phyloP scores from a whole-genome alignment of 2,888 invertebrate species.

The Neelides folsomi region DNA sequence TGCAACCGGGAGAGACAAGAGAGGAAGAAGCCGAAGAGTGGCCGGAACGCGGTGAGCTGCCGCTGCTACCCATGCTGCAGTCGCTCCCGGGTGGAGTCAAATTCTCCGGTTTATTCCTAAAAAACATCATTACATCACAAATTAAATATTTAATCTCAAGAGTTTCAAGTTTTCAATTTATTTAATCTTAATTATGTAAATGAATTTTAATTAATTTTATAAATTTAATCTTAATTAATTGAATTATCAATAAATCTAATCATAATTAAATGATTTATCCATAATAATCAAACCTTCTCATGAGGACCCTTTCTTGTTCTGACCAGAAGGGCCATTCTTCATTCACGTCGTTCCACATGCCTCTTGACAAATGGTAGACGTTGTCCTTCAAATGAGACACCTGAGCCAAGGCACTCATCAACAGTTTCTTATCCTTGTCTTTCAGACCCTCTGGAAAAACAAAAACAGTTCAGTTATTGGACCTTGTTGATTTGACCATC shows the following conservation, averaged over 20 bases:
- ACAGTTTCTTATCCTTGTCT: conserved; percentile 62
- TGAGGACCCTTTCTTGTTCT: conserved; percentile 72
- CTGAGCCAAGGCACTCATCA: conserved; percentile 64
- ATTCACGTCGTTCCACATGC: conserved; percentile 83
- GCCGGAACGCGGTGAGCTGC: conserved; percentile 49
- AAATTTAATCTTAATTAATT: no score
- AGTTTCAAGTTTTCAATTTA: no score
- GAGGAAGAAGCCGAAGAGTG: conserved; percentile 43
- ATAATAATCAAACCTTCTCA: conserved; percentile 65
- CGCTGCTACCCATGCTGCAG: conserved; percentile 35
- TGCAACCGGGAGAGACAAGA: conserved; percentile 39
- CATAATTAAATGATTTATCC: no score
- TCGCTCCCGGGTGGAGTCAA: conserved; percentile 78
- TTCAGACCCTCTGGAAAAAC: conserved; percentile 65
- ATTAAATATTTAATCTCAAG: no score
- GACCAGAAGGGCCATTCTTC: conserved; percentile 89
- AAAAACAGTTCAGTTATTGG: conserved; percentile 6
- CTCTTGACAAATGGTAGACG: conserved; percentile 71
- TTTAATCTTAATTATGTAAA: no score
- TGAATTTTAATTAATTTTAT: no score
- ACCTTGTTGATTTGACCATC: background rate
- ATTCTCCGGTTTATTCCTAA: conserved; percentile 76
- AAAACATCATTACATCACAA: background rate
- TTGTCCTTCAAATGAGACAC: conserved; percentile 75
- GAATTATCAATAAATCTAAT: no score